Conservation (phyloP, 37 sponge, comb jelly and placozoan species). For the Crambe crambe region DNA sequence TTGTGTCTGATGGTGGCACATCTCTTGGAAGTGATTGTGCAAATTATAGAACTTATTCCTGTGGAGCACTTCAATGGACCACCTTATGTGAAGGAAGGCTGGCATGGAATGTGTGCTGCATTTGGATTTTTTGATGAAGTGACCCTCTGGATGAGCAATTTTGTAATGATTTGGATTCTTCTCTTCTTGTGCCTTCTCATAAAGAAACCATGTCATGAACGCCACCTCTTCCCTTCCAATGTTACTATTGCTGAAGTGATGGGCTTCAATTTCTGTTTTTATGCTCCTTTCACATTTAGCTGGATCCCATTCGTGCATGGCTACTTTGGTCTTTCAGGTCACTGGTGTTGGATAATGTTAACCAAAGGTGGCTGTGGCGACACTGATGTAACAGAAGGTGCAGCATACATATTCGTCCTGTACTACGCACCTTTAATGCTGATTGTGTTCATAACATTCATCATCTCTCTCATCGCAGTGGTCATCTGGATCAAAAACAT, state of each 20-base stretch:
- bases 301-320: background rate
- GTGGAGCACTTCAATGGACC: background rate
- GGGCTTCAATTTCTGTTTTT: background rate
- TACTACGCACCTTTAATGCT: background rate
- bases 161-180: background rate
- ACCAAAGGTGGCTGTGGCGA: background rate
- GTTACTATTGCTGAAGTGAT: background rate
- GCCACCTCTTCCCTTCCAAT: background rate
- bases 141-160: background rate
- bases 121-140: background rate
- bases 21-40: background rate
- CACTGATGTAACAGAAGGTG: background rate
- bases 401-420: background rate
- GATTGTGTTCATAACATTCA: background rate
- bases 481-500: background rate
- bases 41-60: background rate
- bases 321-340: background rate
- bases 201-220: background rate
- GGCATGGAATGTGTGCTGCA: background rate
- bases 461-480: background rate
- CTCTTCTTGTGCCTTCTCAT: background rate
- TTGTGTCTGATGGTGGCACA: background rate
- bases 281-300: background rate
- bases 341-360: background rate
- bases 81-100: background rate